Evolutionary conservation across 1,140 invertebrate genomes (phyloP).

Genomic region (Plutomurus gul): DNA sequence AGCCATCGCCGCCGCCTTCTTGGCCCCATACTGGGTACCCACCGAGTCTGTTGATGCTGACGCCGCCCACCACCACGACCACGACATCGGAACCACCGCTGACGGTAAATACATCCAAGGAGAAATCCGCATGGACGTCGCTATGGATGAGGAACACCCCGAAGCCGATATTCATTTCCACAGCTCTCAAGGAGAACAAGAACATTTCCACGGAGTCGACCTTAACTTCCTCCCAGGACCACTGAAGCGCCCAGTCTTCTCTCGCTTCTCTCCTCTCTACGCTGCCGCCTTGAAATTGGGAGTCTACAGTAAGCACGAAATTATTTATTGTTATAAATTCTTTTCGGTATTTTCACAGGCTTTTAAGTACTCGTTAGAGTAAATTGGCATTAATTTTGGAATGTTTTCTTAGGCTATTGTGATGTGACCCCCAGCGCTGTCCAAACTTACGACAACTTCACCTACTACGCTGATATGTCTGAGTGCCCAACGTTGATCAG

Average conservation of each 20-base stretch:
- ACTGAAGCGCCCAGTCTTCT: constrained; percentile 47
- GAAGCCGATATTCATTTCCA: constrained; percentile 52
- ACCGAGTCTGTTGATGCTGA: constrained; percentile 31
- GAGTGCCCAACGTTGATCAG: constrained; percentile 50
- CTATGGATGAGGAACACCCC: constrained; percentile 39
- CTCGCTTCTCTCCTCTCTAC: constrained; percentile 47
- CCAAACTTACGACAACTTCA: constrained; percentile 52
- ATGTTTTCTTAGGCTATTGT: constrained; percentile 43
- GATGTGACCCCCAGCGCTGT: constrained; percentile 46
- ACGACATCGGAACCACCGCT: constrained; percentile 29
- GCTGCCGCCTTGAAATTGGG: constrained; percentile 40
- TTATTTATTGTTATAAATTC: no score
- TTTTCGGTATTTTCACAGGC: background rate
- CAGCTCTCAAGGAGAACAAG: constrained; percentile 43
- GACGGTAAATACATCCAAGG: constrained; percentile 47
- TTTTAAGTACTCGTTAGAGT: background rate
- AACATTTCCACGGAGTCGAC: constrained; percentile 53
- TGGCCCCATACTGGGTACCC: constrained; percentile 51
- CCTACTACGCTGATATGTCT: constrained; percentile 48
- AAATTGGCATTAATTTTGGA: background rate
- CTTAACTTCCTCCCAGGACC: constrained; percentile 47
- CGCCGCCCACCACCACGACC: constrained; percentile 27
- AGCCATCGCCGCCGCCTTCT: constrained; percentile 45
- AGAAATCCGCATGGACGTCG: constrained; percentile 43
- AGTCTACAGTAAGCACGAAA: constrained; percentile 41